Base-by-base conservation (phyloP, 64 coral and sea anemone genomes). In the Actinia tenebrosa region DNA sequence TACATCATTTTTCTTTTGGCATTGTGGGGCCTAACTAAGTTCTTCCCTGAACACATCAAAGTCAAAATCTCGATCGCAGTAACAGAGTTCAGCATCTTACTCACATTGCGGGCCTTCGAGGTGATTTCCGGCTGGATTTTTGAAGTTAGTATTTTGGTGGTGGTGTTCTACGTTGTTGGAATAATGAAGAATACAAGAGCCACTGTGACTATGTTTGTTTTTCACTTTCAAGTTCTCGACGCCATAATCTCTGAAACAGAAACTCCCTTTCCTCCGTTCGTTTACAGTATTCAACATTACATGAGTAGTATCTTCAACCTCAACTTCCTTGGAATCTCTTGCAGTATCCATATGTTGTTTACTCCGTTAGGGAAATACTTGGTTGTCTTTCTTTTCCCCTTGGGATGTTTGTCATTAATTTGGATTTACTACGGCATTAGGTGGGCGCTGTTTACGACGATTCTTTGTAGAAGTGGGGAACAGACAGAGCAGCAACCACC, bases 141-240 rank as follows among this genome's bases (percentile, higher is more conserved):
- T 64, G 84, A 86, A 46, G 43, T 86, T 37, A 86, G 59, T 68
- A 13, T 86, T 45, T 13, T 86, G 19, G 61, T 68, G n/a, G 37
- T 68, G 27, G 1, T 86, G 18, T 68, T 86, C 22, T 62, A 44
- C 18, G 19, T 86, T 11, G 26, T 20, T 61, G 84, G 84, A 37
- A 37, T 64, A 22, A 60, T 45, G 42, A 13, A 66, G 11, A 62
- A 66, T 16, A 46, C 58, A 23, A 54, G 84, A 16, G 84, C 62
- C 13, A 13, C 69, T 19, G 18, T 86, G 14, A 43, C 26, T 2
- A 71, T 86, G 18, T 16, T 68, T 20, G 59, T 86, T 42, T 86
- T 86, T 8, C 59, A 86, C 64, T 44, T 86, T 68, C 84, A 86
- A 68, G 18, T 86, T 46, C 84, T 86, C 61, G 84, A 86, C 44